phyloP scores from a whole-genome alignment of 2,797 vertebrate genomes.

The Moxostoma hubbsi region DNA sequence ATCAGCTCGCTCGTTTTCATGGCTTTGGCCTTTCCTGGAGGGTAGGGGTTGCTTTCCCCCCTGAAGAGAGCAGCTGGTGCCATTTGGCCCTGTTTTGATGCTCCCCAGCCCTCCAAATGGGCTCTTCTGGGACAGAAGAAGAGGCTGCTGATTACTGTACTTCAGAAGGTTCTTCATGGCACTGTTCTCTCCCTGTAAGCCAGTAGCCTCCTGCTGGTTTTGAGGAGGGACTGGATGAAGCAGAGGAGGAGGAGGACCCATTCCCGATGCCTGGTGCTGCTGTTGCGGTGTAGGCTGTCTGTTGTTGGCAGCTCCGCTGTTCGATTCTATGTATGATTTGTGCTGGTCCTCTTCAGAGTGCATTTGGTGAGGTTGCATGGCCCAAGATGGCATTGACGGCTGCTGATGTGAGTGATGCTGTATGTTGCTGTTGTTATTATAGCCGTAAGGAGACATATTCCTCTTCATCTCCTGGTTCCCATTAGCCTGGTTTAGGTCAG shows the following conservation, averaged over 20 bases:
- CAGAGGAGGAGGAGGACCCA: constrained; percentile 74
- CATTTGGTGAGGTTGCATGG: constrained; percentile 78
- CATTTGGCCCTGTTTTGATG: constrained; percentile 87
- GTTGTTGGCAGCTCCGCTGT: constrained; percentile 72
- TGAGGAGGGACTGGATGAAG: constrained; percentile 67
- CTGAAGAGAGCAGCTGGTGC: constrained; percentile 87
- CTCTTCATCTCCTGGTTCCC: constrained; percentile 83
- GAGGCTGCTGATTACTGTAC: constrained; percentile 91
- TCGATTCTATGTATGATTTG: constrained; percentile 88
- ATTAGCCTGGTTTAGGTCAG: constrained; percentile 70
- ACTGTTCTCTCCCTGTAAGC: constrained; percentile 84
- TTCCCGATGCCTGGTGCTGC: constrained; percentile 61
- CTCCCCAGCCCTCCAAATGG: constrained; percentile 87
- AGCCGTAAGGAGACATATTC: constrained; percentile 78
- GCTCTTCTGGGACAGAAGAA: constrained; percentile 87
- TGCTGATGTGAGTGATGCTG: constrained; percentile 79
- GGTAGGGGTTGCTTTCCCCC: constrained; percentile 79
- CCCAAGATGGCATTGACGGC: constrained; percentile 79
- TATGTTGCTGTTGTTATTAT: constrained; percentile 70
- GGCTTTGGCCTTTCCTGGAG: constrained; percentile 77
- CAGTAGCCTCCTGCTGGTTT: constrained; percentile 74
- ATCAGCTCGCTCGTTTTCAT: constrained; percentile 85
- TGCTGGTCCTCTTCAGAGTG: constrained; percentile 84
- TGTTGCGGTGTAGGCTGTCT: constrained; percentile 54
- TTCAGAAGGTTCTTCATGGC: constrained; percentile 96